These are phyloP conservation scores for Falco columbarius DNA, from an alignment of 2,797 vertebrate species.

Conservation along the genomic window DNA sequence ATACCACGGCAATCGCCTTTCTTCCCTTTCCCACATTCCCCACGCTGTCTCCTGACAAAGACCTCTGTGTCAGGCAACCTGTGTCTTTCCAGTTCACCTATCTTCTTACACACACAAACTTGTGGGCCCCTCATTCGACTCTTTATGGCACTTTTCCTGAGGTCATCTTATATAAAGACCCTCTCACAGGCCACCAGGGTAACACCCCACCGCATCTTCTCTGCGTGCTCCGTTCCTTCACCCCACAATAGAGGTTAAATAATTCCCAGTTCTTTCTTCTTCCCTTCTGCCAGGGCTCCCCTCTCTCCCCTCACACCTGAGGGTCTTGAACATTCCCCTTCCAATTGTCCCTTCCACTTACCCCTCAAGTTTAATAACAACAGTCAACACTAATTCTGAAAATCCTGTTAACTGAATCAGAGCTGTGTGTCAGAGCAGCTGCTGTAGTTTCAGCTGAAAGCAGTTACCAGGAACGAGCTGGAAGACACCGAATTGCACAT, in stretches of 20 bases:
- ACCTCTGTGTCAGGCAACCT: neutral
- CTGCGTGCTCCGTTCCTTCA: neutral
- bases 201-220: neutral
- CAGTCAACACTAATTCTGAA: neutral
- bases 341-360: neutral
- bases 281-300: neutral
- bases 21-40: neutral
- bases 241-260: neutral
- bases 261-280: neutral
- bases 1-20: neutral
- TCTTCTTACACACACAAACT: neutral
- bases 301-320: neutral
- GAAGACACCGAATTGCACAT: neutral
- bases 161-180: neutral
- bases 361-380: neutral
- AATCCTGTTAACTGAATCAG: neutral
- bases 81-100: neutral
- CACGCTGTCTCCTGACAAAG: neutral
- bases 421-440: neutral
- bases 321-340: neutral
- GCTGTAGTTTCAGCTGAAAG: neutral
- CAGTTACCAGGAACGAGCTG: neutral
- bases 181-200: neutral
- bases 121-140: neutral
- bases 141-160: neutral